Evolutionary conservation across 2,888 invertebrate genomes (phyloP), one percentile per base, ranked within the genome.

Genomic region (Colostygia pectinataria): DNA sequence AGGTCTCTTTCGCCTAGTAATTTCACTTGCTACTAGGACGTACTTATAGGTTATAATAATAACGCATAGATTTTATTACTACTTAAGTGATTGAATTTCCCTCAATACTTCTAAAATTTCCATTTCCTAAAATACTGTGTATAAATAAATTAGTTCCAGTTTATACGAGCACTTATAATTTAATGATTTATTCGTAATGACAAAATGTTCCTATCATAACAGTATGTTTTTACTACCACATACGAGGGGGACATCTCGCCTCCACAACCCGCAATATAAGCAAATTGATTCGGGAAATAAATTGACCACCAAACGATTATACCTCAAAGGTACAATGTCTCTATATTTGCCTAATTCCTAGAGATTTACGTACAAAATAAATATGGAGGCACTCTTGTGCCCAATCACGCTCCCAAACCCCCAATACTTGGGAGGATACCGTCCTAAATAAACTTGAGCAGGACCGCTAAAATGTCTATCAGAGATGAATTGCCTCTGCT

Each of bases 311-410:
- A 64, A 59, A 63, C 59, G 59, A 69, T 65, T 63, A 65, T 63
- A 65, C 65, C 62, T 60, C 55, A 55, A 51, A 61, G 61, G 65
- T 71, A 66, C 61, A 63, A 59, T 61, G 46, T 58, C 60, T 61
- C 59, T 58, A 63, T 76, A 71, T 75, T 75, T 78, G 77, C 74
- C 67, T 74, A 77, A 68, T 77, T 75, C 77, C 75, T 75, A 76
- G 75, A 79, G 77, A 82, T 83, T 81, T 84, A 78, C 83, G 79
- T 80, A 77, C 76, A 77, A 76, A 78, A 81, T 77, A 81, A 81
- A 83, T 75, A 78, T 65, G 67, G 66, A 65, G 44, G 64, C 66
- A 64, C 66, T 74, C 68, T 61, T 65, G 73, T 69, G 76, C 71
- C 80, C 83, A 84, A 85, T 85, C 85, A 81, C 75, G 77, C 61